Percentiles rank a stretch among this genome's conserved stretches.
Conservation (phyloP, 2,797 vertebrate genomes). For the Ispidina picta region DNA sequence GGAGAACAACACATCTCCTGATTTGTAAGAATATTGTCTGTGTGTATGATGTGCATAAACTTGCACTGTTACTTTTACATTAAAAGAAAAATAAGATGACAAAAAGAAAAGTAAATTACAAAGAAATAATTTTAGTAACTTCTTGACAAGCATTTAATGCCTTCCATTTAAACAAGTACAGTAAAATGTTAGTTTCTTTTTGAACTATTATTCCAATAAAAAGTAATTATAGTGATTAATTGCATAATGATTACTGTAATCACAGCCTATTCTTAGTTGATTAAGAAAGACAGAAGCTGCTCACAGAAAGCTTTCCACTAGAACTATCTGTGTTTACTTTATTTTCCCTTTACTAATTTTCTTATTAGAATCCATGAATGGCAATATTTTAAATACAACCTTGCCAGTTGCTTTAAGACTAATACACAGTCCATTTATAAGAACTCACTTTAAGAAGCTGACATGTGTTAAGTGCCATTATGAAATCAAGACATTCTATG, state of each 20-base stretch:
- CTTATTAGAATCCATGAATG: background rate
- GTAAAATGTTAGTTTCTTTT: constrained; percentile 70
- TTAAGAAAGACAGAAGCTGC: constrained; percentile 74
- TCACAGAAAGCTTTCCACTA: constrained; percentile 48
- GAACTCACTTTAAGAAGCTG: background rate
- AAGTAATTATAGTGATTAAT: constrained; percentile 79
- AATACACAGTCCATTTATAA: background rate
- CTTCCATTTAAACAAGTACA: constrained; percentile 64
- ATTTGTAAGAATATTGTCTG: background rate
- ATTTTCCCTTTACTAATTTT: constrained; percentile 48
- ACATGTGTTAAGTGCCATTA: background rate
- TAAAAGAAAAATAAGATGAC: background rate
- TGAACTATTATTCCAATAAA: constrained; percentile 73
- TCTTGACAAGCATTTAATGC: constrained; percentile 77
- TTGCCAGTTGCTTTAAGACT: background rate
- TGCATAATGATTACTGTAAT: constrained; percentile 77
- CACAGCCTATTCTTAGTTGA: constrained; percentile 75
- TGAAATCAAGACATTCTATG: background rate
- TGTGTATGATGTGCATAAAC: background rate
- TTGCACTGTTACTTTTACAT: background rate
- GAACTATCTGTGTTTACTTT: constrained; percentile 62
- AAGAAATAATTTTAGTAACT: constrained; percentile 69
- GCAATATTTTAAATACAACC: background rate
- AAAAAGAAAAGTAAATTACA: constrained; percentile 47
- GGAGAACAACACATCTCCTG: background rate